Evolutionary conservation across 92 coral and sea anemone genomes (phyloP).

Genomic region (Zoanthus sansibaricus): DNA sequence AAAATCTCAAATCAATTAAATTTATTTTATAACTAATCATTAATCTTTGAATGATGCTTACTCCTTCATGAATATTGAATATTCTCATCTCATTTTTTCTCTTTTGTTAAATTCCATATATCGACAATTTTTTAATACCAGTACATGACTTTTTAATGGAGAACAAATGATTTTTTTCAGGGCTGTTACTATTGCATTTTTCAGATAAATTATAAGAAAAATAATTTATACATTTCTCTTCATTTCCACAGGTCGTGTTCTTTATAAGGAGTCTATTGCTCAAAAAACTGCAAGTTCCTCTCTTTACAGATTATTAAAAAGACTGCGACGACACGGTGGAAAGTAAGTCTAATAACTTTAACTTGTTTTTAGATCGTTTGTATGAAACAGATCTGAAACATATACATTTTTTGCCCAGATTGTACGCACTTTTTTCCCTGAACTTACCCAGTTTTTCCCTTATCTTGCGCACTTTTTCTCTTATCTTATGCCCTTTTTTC

Average conservation of each 20-base stretch:
- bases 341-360: not conserved
- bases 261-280: not conserved
- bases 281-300: not conserved
- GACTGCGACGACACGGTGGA: constrained; percentile 29
- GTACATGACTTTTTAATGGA: not conserved
- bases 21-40: too few relatives aligned
- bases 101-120: too few relatives aligned
- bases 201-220: too few relatives aligned
- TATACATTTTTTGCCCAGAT: not conserved
- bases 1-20: not conserved
- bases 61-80: too few relatives aligned
- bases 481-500: too few relatives aligned
- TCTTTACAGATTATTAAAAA: not conserved
- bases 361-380: not conserved
- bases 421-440: too few relatives aligned
- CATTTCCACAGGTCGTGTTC: constrained; percentile 30
- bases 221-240: not conserved
- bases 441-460: not conserved
- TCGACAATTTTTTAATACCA: too few relatives aligned
- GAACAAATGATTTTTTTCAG: not conserved
- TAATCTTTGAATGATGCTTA: too few relatives aligned
- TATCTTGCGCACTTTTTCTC: too few relatives aligned
- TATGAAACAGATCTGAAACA: too few relatives aligned
- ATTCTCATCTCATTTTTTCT: too few relatives aligned
- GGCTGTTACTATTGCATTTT: not conserved